Base-by-base conservation (phyloP, 2,797 vertebrate species). In the Sebastes taczanowskii region DNA sequence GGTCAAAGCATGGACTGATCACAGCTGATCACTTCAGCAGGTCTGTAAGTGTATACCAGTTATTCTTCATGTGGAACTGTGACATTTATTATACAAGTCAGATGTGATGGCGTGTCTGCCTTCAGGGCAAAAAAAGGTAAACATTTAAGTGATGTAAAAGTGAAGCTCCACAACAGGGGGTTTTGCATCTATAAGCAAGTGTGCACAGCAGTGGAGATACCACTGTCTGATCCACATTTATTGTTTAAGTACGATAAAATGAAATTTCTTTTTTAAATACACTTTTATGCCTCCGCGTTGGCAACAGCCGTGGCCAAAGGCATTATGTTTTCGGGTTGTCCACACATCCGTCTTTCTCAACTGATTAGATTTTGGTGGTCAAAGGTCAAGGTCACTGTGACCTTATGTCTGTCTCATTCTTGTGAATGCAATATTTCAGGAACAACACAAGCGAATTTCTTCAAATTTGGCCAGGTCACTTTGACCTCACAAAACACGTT, bases 1-100 rank as follows among this genome's bases (percentile, higher is more conserved):
- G 81, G 53, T 61, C 68, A 80, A 64, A 75, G 55, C 73, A 62
- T 53, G 69, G 68, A 70, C 32, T 25, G 55, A 77, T 52, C 38
- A 77, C 66, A 63, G 66, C 27, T 25, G 46, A 77, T 52, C 38
- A 73, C 66, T 30, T 77, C 61, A 67, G 30, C 56, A 53, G 53
- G 9, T 75, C 73, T 42, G 20, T 34, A 55, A 67, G 34, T 74
- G 27, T 14, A 59, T 22, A 67, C 38, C 60, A 74, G 35, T 38
- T 56, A 69, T 63, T 6, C 34, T 27, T 34, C 72, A 74, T 35
- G 34, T 64, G 42, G 16, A 76, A 53, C 35, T 11, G 46, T 66
- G 66, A 23, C 13, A 56, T 56, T 11, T 20, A 32, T 71, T 23
- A 53, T 20, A 71, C 18, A 52, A 55, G 62, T 62, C 7, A 3